Base-by-base conservation (phyloP, 2,888 invertebrate species). In the Orchesellides sinensis region DNA sequence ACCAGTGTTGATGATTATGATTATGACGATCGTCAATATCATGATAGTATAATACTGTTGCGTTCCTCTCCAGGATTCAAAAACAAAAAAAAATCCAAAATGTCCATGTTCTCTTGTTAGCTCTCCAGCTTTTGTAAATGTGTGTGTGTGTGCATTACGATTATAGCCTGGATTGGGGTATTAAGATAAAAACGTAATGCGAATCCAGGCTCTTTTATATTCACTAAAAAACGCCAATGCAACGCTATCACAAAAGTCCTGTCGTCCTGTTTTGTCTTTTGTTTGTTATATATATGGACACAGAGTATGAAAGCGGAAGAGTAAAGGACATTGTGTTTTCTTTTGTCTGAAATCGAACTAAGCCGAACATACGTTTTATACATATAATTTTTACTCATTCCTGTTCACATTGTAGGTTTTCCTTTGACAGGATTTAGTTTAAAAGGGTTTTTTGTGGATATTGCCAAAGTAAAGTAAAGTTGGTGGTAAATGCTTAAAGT, bases 151-250 rank as follows among this genome's bases (percentile, higher is more conserved):
- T 47, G 21, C 40, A 40, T 14, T 40, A n/a, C n/a, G 40, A 19
- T 40, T 47, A 14, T 68, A 3, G 23, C 17, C 65, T 75, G 65
- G 52, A 54, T 52, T 69, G 78, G 61, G 69, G 78, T 78, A 69
- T 78, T 78, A 63, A 70, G 78, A 79, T 79, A 79, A 79, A 70
- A n/a, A n/a, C 52, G 61, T 61, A 79, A 70, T 70, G 78, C 70
- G 78, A 70, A 79, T 70, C 63, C 63, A 32, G 40, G 10, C 40
- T 40, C n/a, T 40, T 40, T 40, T 40, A 10, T 40, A 14, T 40
- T 40, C 40, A 40, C 40, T 10, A 40, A 14, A 40, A 14, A 10
- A 40, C n/a, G 40, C 40, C n/a, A n/a, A n/a, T n/a, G n/a, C n/a
- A n/a, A n/a, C n/a, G n/a, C n/a, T n/a, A n/a, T n/a, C n/a, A n/a